A percentile compares a stretch with the other conserved stretches of the same genome.
Evolutionary conservation across 1,140 invertebrate genomes (phyloP).

Genomic region (Temnothorax longispinosus): DNA sequence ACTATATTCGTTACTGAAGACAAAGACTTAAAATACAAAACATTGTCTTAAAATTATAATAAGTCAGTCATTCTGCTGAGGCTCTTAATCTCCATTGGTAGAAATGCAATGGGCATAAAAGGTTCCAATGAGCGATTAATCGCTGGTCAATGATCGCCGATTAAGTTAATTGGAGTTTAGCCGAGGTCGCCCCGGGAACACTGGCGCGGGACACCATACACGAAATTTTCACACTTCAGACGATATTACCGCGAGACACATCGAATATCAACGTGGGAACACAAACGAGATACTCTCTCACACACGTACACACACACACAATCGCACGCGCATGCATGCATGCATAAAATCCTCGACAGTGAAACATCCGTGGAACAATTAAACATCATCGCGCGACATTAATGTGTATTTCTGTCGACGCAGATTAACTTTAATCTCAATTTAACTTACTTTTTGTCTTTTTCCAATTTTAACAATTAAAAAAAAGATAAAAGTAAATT

Average conservation of each 20-base stretch:
- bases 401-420: no score
- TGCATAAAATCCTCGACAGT: neutral
- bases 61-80: no score
- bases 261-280: slow-evolving; percentile 8
- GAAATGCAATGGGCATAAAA: neutral
- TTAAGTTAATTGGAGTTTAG: neutral
- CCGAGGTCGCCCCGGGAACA: neutral
- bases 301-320: neutral
- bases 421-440: no score
- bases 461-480: no score
- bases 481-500: no score
- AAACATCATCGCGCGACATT: neutral
- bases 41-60: no score
- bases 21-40: no score
- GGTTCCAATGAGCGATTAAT: neutral
- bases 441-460: no score
- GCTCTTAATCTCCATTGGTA: no score
- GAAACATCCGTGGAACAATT: neutral
- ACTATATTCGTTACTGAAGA: no score
- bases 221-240: neutral
- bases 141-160: neutral
- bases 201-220: neutral
- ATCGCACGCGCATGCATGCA: no score
- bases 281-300: neutral
- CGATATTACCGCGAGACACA: neutral